Evolutionary conservation across 2,113 vertebrate species (phyloP).

Genomic region (Alouatta palliata): DNA sequence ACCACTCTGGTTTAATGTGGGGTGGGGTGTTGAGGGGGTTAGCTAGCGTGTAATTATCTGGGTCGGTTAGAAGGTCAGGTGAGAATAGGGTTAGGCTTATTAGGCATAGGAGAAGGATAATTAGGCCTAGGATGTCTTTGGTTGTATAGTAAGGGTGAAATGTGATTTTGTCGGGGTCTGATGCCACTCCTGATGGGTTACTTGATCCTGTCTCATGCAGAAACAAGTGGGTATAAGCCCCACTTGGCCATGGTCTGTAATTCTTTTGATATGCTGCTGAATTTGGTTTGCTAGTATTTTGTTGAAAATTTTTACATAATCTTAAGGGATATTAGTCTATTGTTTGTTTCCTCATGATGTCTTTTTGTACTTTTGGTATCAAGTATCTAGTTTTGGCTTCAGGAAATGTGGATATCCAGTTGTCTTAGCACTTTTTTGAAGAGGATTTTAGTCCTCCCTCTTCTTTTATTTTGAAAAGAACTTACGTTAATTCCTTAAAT

Average conservation of each 20-base stretch:
- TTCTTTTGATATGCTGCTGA: neutral
- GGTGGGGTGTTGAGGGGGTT: too few species aligned
- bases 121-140: too few species aligned
- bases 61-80: too few species aligned
- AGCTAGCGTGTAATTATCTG: too few species aligned
- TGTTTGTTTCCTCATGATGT: neutral
- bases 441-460: neutral
- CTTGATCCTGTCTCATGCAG: too few species aligned
- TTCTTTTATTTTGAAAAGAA: neutral
- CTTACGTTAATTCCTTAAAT: neutral
- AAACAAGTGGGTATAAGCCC: too few species aligned
- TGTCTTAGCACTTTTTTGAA: neutral
- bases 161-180: too few species aligned
- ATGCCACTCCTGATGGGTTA: too few species aligned
- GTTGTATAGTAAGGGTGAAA: too few species aligned
- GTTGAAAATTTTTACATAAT: neutral
- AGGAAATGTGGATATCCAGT: neutral
- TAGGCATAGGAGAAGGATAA: too few species aligned
- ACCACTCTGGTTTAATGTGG: too few species aligned
- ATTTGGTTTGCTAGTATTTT: neutral
- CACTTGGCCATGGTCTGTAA: neutral
- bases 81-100: too few species aligned
- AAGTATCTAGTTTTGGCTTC: neutral
- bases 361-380: neutral
- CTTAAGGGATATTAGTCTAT: neutral